Conservation (phyloP, 2,888 invertebrate genomes). For the Octonoba sinensis region DNA sequence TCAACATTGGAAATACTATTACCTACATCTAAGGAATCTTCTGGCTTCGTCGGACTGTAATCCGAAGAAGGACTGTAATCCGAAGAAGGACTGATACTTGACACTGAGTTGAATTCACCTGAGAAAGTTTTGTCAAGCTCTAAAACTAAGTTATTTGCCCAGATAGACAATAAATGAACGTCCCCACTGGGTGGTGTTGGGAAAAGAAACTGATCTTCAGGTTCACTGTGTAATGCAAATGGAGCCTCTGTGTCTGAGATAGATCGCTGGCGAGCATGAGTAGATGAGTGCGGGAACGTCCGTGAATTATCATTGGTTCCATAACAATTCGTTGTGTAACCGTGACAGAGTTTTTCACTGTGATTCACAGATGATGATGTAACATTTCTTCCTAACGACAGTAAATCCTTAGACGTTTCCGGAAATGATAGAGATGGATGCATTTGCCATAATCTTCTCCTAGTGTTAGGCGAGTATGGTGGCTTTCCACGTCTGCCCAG, state of each 20-base stretch:
- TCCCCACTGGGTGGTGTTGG: conserved; percentile 58
- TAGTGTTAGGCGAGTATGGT: conserved; percentile 36
- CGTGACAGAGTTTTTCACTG: no score
- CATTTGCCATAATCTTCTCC: conserved; percentile 39
- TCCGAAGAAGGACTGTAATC: conserved; percentile 55
- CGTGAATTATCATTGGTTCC: no score
- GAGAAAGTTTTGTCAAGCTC: conserved; percentile 48
- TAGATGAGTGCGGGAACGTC: neutral
- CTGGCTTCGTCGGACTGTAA: conserved; percentile 38
- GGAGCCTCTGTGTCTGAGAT: conserved; percentile 42
- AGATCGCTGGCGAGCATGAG: conserved; percentile 36
- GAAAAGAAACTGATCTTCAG: conserved; percentile 17
- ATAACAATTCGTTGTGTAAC: no score
- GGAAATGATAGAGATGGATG: conserved; percentile 55
- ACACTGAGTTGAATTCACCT: conserved; percentile 21
- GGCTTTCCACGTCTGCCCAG: conserved; percentile 1
- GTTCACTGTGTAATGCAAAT: neutral
- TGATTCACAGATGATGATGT: neutral
- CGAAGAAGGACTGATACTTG: conserved; percentile 47
- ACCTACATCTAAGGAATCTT: conserved; percentile 7
- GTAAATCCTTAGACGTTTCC: conserved; percentile 49
- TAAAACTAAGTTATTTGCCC: conserved; percentile 58
- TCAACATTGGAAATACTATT: neutral
- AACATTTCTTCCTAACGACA: conserved; percentile 18
- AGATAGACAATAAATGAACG: conserved; percentile 46